phyloP scores from a whole-genome alignment of 2,797 vertebrate species.

The Loriculus beryllinus region DNA sequence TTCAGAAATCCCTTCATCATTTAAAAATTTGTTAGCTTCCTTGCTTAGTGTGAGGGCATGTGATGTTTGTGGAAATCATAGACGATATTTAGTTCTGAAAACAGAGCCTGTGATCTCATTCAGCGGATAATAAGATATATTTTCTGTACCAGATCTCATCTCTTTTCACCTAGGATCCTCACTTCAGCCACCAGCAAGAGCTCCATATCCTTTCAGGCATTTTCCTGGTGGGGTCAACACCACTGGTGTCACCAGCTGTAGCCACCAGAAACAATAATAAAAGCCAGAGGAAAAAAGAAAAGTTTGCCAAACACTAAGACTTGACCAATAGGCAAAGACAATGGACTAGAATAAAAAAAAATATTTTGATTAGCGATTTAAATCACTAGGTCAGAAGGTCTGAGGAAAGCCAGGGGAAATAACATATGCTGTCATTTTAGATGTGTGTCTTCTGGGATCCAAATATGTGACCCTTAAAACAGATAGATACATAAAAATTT shows the following conservation, averaged over 20 bases:
- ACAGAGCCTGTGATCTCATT: not conserved
- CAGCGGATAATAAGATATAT: not conserved
- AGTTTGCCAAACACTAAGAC: not conserved
- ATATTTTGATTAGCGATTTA: not conserved
- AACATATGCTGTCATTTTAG: not conserved
- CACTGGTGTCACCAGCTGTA: not conserved
- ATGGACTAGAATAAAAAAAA: not conserved
- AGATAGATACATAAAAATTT: not conserved
- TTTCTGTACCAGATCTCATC: not conserved
- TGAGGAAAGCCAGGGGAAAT: not conserved
- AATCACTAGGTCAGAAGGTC: not conserved
- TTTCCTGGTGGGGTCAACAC: not conserved
- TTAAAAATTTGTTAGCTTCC: not conserved
- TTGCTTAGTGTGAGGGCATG: not conserved
- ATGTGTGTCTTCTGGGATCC: not conserved
- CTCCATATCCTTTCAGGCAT: accelerated
- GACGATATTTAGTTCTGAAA: not conserved
- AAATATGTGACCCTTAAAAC: not conserved
- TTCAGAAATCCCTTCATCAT: not conserved
- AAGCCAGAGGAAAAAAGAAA: not conserved
- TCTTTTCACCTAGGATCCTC: not conserved
- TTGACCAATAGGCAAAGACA: not conserved
- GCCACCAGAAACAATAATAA: not conserved
- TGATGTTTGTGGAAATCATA: accelerated
- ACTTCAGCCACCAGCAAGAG: not conserved